A percentile compares a stretch with the other conserved stretches of the same genome.
Conservation (phyloP, 1,140 invertebrate species). For the Palaemon carinicauda region DNA sequence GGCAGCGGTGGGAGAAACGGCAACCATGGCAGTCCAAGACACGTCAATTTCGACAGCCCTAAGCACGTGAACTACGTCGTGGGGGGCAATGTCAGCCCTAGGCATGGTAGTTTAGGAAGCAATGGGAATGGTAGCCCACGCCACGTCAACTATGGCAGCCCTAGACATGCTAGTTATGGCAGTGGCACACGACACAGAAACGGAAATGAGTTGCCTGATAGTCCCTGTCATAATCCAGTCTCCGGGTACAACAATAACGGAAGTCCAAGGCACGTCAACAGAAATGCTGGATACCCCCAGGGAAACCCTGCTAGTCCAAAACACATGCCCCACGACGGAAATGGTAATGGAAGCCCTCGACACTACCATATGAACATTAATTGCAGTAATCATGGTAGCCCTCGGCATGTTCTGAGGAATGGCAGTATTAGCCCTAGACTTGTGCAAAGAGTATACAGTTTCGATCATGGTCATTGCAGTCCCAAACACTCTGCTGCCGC, state of each 20-base stretch:
- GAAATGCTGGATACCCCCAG: neutral
- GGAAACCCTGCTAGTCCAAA: neutral
- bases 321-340: neutral
- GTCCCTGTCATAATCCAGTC: slow-evolving; percentile 33
- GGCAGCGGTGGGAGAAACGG: neutral
- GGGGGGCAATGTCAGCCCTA: neutral
- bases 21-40: neutral
- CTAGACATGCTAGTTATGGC: slow-evolving; percentile 14
- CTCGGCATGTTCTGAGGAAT: neutral
- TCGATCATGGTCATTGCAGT: slow-evolving; percentile 42
- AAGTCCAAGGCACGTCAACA: slow-evolving; percentile 3
- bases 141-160: slow-evolving; percentile 13
- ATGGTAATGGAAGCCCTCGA: neutral
- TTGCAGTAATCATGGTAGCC: slow-evolving; percentile 18
- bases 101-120: neutral
- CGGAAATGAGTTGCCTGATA: slow-evolving; percentile 32
- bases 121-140: slow-evolving; percentile 27
- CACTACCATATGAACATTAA: slow-evolving; percentile 10
- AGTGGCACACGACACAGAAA: slow-evolving; percentile 28
- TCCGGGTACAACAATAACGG: slow-evolving; percentile 17
- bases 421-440: slow-evolving; percentile 6
- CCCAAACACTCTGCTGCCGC: slow-evolving; percentile 11
- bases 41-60: neutral
- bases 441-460: slow-evolving; percentile 43
- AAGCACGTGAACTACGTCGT: neutral